Evolutionary conservation across 2,797 vertebrate species (phyloP).

Genomic region (Chaenodraco wilsoni): DNA sequence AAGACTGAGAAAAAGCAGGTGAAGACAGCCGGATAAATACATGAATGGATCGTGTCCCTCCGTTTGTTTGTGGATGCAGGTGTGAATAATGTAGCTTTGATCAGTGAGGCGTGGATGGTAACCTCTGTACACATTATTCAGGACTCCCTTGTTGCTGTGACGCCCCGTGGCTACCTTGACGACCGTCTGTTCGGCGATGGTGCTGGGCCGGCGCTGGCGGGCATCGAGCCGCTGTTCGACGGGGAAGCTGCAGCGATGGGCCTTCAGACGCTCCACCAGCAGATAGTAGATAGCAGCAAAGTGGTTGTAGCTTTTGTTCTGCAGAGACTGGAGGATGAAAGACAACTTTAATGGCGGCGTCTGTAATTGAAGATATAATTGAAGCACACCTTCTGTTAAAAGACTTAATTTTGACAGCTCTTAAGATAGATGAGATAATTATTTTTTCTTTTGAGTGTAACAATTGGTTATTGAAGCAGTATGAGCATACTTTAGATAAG

Average conservation of each 20-base stretch:
- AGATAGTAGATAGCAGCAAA: conserved; percentile 99
- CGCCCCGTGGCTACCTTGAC: conserved; percentile 88
- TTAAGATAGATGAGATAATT: conserved; percentile 33
- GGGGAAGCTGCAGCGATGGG: conserved; percentile 97
- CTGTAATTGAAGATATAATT: conserved; percentile 23
- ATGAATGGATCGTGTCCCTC: conserved; percentile 36
- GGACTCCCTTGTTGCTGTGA: not conserved
- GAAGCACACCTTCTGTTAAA: conserved; percentile 8
- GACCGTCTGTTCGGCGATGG: conserved; percentile 94
- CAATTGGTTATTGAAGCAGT: conserved; percentile 28
- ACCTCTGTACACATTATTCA: conserved; percentile 56
- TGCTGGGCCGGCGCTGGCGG: conserved; percentile 94
- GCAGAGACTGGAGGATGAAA: conserved; percentile 87
- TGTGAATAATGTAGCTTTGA: conserved; percentile 75
- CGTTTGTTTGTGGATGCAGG: conserved; percentile 56
- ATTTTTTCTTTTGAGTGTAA: conserved; percentile 26
- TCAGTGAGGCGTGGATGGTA: conserved; percentile 52
- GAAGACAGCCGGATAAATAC: conserved; percentile 50
- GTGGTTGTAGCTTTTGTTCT: conserved; percentile 99
- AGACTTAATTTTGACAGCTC: conserved; percentile 27
- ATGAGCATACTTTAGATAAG: conserved; percentile 8
- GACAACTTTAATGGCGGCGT: conserved; percentile 18
- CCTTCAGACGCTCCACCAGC: conserved; percentile 96
- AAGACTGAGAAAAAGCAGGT: conserved; percentile 26
- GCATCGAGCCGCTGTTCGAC: conserved; percentile 94